Evolutionary conservation across 2,797 vertebrate species (phyloP).

Genomic region (Varecia variegata): DNA sequence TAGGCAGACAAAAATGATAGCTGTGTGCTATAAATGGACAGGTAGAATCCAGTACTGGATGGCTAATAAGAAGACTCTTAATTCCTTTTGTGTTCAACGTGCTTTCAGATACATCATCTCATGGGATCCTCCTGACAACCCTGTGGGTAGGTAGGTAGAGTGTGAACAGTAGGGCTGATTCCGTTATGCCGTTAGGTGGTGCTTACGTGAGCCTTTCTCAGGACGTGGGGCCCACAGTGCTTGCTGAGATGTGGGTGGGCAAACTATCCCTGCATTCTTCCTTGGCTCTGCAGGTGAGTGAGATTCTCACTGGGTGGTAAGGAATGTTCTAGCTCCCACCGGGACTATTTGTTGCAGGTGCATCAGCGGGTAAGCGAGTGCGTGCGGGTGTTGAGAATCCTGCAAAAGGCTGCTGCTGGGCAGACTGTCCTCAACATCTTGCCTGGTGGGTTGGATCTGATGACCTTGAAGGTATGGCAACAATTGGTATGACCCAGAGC

Average conservation of each 20-base stretch:
- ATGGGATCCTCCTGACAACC: not conserved
- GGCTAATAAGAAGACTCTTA: not conserved
- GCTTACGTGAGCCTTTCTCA: not conserved
- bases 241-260: not conserved
- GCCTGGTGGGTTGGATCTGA: constrained; percentile 77
- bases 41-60: not conserved
- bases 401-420: constrained; percentile 74
- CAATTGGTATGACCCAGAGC: not conserved
- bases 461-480: constrained; percentile 81
- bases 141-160: not conserved
- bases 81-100: not conserved
- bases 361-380: constrained; percentile 84
- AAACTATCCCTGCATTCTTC: not conserved
- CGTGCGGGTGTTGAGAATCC: constrained; percentile 72
- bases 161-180: not conserved
- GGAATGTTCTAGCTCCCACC: not conserved
- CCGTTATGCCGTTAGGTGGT: no score
- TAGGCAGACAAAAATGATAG: not conserved
- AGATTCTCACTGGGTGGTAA: not conserved
- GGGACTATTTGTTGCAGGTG: constrained; percentile 68
- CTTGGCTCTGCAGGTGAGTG: not conserved
- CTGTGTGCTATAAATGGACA: not conserved
- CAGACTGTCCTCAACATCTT: constrained; percentile 61
- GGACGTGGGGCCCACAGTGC: not conserved
- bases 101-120: not conserved